phyloP scores from a whole-genome alignment of 92 coral and sea anemone species.

The Palythoa grandiflora region DNA sequence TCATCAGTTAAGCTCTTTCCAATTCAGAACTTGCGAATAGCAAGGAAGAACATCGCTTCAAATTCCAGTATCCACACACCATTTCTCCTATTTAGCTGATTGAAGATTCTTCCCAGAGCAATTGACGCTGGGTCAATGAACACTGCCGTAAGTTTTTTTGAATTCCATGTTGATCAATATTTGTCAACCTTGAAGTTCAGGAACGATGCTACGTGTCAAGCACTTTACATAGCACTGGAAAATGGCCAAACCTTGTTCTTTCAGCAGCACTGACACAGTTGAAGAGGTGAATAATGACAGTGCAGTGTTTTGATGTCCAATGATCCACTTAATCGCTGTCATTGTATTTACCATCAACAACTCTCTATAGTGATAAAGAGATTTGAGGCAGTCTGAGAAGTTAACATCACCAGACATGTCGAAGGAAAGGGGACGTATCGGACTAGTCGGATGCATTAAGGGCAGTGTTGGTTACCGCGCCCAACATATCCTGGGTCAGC shows the following conservation, averaged over 20 bases:
- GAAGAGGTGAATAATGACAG: too few species aligned
- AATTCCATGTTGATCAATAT: too few species aligned
- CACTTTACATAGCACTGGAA: too few species aligned
- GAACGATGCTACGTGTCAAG: too few species aligned
- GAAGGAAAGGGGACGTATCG: conserved; percentile 7
- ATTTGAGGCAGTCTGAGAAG: not conserved
- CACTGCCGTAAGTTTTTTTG: not conserved
- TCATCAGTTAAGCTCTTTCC: not conserved
- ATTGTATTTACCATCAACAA: not conserved
- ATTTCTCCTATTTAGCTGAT: not conserved
- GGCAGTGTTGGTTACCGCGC: not conserved
- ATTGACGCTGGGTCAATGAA: not conserved
- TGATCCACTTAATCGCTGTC: not conserved
- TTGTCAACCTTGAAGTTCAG: too few species aligned
- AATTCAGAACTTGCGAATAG: not conserved
- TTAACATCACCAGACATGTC: conserved; percentile 2
- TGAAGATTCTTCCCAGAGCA: not conserved
- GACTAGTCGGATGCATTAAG: not conserved
- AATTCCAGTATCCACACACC: not conserved
- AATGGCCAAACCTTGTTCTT: too few species aligned
- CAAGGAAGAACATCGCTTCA: not conserved
- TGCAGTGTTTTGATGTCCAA: not conserved
- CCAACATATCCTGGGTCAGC: conserved; percentile 69
- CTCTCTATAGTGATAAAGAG: not conserved
- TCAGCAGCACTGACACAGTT: not conserved